These are phyloP conservation scores for Stenodema calcarata DNA, from an alignment of 2,888 invertebrate species.

Conservation along the genomic window DNA sequence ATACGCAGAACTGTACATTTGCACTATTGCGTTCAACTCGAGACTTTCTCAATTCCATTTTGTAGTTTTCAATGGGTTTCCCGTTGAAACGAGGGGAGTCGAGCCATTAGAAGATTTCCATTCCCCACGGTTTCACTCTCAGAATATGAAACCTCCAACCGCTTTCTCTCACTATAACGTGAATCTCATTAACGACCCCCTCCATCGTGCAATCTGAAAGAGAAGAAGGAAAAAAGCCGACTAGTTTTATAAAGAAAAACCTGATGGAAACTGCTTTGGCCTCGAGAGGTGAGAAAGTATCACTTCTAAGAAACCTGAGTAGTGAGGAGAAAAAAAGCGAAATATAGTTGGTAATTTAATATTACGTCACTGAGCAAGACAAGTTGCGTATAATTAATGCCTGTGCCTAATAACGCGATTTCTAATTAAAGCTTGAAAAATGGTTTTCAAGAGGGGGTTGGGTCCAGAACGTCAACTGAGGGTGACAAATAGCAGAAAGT, in stretches of 20 bases:
- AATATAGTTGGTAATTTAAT: background rate
- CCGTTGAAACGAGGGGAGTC: no score
- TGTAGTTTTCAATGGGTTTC: no score
- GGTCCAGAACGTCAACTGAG: background rate
- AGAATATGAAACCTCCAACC: no score
- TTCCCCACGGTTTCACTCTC: no score
- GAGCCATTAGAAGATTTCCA: no score
- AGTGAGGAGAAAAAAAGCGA: background rate
- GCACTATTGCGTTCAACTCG: no score
- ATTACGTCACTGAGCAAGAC: background rate
- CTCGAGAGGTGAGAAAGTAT: background rate
- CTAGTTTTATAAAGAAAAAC: background rate
- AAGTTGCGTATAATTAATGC: background rate
- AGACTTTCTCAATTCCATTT: no score
- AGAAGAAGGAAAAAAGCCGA: background rate
- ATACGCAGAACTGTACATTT: no score
- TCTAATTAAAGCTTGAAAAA: background rate
- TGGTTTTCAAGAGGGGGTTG: background rate
- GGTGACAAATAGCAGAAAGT: background rate
- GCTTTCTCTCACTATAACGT: background rate
- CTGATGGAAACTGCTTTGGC: background rate
- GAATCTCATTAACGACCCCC: background rate
- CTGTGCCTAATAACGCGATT: background rate
- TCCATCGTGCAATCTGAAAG: background rate
- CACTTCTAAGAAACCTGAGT: background rate